Conservation (phyloP, 1,140 invertebrate genomes). For the Dreissena polymorpha region DNA sequence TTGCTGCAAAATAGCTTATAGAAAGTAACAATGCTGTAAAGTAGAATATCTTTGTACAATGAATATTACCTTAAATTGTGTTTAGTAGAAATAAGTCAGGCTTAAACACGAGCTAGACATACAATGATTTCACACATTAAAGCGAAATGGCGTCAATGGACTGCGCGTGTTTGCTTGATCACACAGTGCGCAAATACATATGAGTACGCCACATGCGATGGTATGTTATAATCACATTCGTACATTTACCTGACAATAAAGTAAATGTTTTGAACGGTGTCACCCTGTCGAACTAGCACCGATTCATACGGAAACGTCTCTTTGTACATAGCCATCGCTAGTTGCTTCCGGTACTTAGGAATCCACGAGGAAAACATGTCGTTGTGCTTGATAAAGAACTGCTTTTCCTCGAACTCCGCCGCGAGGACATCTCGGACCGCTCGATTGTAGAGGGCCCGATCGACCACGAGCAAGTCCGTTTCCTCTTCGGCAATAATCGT, state of each 20-base stretch:
- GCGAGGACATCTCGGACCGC: slow-evolving; percentile 76
- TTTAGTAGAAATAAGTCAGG: too few relatives aligned
- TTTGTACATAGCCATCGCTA: slow-evolving; percentile 77
- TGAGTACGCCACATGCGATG: neutral
- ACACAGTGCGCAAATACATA: neutral
- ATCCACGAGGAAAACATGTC: slow-evolving; percentile 74
- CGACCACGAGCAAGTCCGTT: slow-evolving; percentile 76
- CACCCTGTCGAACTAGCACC: slow-evolving; percentile 73
- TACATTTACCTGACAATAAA: slow-evolving; percentile 76
- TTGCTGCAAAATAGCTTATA: too few relatives aligned
- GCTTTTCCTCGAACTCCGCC: slow-evolving; percentile 77
- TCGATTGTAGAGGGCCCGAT: slow-evolving; percentile 75
- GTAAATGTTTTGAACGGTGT: slow-evolving; percentile 72
- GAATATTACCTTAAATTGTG: too few relatives aligned
- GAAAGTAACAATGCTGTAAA: too few relatives aligned
- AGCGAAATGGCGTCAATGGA: neutral
- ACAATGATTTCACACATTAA: neutral
- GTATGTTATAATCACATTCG: neutral
- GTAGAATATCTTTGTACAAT: too few relatives aligned
- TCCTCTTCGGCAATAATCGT: slow-evolving; percentile 73
- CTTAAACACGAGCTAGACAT: neutral
- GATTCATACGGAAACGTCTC: slow-evolving; percentile 74
- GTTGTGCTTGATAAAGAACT: slow-evolving; percentile 72
- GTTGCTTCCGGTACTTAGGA: slow-evolving; percentile 77
- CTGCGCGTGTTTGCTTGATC: neutral